Evolutionary conservation across 1,140 invertebrate species (phyloP), one percentile per base, ranked within the genome.

Genomic region (Temnothorax curvispinosus): DNA sequence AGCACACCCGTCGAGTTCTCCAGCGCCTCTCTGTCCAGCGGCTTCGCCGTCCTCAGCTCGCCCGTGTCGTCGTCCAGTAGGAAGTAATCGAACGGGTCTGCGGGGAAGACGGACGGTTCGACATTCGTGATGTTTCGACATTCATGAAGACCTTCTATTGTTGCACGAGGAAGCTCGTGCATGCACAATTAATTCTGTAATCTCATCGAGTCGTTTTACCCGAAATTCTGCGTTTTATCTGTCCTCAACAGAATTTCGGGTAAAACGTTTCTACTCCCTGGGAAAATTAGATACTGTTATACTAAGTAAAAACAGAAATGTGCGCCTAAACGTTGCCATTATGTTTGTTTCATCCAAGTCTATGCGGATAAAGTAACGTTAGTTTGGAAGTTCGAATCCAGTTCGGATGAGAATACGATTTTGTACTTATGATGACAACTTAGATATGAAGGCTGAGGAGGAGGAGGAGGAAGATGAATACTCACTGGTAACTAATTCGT

Each of bases 61-160:
- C 98, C 98, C 11, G 96, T 97, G 32, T 96, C 96, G 38, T 97
- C 95, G 94, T 99, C 97, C 89, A 99, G 92, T 11, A 97, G 95
- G 93, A 99, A 99, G 92, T 98, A 98, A 92, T 98, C 98, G 92
- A 97, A 97, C 5, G 98, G 98, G 96, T 98, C 98, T 98, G 35
- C 47, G 21, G 11, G 38, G 44, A 15, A 27, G 21, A 21, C 18
- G 9, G 47, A 64, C n/a, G 27, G 27, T 56, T n/a, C 18, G 50
- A 41, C 5, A 44, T 60, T 11, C 18, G 80, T 18, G 52, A 72
- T 27, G 27, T 27, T 56, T n/a, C n/a, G 50, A 41, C 5, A 44
- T 60, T 11, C 18, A 69, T 18, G 52, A 41, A n/a, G 18, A 8
- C 50, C 50, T 21, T 21, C 71, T 41, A 32, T 44, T 81, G 32